Conservation (phyloP, 2,797 vertebrate species). For the Podarcis siculus region DNA sequence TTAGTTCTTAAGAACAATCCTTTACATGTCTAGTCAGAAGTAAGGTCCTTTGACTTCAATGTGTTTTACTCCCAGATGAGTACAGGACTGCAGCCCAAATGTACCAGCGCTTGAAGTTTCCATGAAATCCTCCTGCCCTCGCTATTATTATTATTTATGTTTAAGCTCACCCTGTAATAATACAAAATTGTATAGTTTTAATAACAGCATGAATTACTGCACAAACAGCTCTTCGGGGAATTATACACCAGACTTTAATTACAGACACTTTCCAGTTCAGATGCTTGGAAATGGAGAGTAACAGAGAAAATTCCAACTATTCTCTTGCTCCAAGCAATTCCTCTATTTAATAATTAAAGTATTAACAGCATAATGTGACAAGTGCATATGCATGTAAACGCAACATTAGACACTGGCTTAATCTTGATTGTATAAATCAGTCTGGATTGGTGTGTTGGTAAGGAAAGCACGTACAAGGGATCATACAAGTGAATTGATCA, state of each 20-base stretch:
- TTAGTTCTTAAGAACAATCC: background rate
- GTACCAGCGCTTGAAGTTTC: background rate
- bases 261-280: constrained; percentile 14
- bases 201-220: constrained; percentile 23
- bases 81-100: background rate
- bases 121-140: background rate
- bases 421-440: background rate
- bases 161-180: background rate
- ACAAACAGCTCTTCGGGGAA: constrained; percentile 10
- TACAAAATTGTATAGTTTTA: constrained; percentile 27
- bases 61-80: too few relatives aligned
- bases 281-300: constrained; percentile 21
- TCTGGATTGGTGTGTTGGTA: background rate
- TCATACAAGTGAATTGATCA: background rate
- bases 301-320: constrained; percentile 8
- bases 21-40: background rate
- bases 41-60: background rate
- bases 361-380: background rate
- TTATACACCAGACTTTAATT: constrained; percentile 31
- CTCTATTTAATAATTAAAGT: constrained; percentile 12
- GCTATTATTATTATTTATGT: background rate
- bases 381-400: constrained; percentile 10
- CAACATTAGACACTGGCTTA: background rate
- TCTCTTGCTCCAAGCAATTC: constrained; percentile 5
- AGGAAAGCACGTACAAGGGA: background rate